phyloP scores from a whole-genome alignment of 2,797 vertebrate genomes.

The Pagetopsis macropterus region DNA sequence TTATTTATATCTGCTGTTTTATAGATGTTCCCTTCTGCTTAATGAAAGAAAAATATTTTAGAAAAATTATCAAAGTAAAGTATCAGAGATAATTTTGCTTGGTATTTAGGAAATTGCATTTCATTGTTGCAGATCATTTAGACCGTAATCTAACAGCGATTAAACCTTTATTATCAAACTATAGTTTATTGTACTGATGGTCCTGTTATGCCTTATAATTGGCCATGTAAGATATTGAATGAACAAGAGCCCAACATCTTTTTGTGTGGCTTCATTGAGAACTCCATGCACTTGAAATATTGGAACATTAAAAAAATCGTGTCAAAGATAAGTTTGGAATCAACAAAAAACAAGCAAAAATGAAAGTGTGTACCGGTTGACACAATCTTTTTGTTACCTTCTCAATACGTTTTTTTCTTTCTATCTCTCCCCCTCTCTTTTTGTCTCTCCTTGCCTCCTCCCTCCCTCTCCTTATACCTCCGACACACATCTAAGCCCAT shows the following conservation, averaged over 20 bases:
- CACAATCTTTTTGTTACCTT: slow-evolving; percentile 10
- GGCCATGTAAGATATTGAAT: not conserved
- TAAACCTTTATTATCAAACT: not conserved
- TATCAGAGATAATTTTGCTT: not conserved
- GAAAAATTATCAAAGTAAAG: not conserved
- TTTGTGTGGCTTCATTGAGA: not conserved
- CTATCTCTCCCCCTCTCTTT: slow-evolving; percentile 12
- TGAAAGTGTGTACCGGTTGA: not conserved
- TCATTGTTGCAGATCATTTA: not conserved
- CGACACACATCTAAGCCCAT: slow-evolving; percentile 54
- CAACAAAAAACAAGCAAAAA: not conserved
- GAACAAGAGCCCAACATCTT: not conserved
- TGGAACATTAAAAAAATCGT: not conserved
- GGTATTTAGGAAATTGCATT: not conserved
- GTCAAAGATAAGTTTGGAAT: not conserved
- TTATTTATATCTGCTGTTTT: not conserved
- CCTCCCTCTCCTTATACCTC: slow-evolving; percentile 31
- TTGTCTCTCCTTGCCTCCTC: slow-evolving; percentile 12
- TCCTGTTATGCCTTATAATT: slow-evolving; percentile 8
- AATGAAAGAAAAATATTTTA: not conserved
- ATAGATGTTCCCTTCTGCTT: too few relatives aligned
- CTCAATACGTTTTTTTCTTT: slow-evolving; percentile 18
- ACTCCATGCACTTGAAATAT: not conserved
- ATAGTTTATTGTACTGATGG: not conserved
- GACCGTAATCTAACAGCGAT: not conserved